Percentiles rank a stretch among this genome's conserved stretches.
These are phyloP conservation scores for Plestiodon gilberti DNA, from an alignment of 2,113 vertebrate genomes.

Conservation along the genomic window DNA sequence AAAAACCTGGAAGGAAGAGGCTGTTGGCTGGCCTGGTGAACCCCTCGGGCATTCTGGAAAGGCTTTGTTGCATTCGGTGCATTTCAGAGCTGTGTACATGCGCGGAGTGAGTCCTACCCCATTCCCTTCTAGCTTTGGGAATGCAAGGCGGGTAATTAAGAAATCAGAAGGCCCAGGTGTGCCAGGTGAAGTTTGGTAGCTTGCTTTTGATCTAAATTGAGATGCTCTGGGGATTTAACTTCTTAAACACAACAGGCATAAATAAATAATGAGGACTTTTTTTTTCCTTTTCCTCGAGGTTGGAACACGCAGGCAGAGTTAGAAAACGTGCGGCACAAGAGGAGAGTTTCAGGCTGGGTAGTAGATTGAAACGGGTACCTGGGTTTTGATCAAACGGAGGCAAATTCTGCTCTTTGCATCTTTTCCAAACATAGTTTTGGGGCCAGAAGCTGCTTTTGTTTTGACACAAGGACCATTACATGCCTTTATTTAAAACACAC, in stretches of 20 bases:
- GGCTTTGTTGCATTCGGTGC: slow-evolving; percentile 45
- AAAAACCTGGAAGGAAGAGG: slow-evolving; percentile 47
- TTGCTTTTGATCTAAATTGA: slow-evolving; percentile 86
- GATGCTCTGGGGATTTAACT: slow-evolving; percentile 85
- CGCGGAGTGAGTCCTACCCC: slow-evolving; percentile 51
- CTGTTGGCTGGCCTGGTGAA: slow-evolving; percentile 57
- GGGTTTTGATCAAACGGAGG: slow-evolving; percentile 52
- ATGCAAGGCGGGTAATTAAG: slow-evolving; percentile 78
- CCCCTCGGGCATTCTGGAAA: slow-evolving; percentile 74
- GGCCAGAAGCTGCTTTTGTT: not conserved
- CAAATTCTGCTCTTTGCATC: slow-evolving; percentile 54
- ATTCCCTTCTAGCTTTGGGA: slow-evolving; percentile 69
- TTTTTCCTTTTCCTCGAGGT: slow-evolving; percentile 44
- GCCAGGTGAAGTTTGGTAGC: slow-evolving; percentile 82
- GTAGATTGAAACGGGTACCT: slow-evolving; percentile 38
- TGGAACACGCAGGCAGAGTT: slow-evolving; percentile 70
- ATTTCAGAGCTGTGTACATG: slow-evolving; percentile 63
- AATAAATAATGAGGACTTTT: slow-evolving; percentile 79
- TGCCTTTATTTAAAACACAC: not conserved
- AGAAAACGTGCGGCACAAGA: slow-evolving; percentile 62
- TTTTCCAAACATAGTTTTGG: slow-evolving; percentile 40
- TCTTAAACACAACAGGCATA: slow-evolving; percentile 83
- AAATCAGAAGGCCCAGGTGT: slow-evolving; percentile 80
- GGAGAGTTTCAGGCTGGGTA: slow-evolving; percentile 50
- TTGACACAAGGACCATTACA: no score